Conservation (phyloP, 2,797 vertebrate species). For the Spinus olivaceus region DNA sequence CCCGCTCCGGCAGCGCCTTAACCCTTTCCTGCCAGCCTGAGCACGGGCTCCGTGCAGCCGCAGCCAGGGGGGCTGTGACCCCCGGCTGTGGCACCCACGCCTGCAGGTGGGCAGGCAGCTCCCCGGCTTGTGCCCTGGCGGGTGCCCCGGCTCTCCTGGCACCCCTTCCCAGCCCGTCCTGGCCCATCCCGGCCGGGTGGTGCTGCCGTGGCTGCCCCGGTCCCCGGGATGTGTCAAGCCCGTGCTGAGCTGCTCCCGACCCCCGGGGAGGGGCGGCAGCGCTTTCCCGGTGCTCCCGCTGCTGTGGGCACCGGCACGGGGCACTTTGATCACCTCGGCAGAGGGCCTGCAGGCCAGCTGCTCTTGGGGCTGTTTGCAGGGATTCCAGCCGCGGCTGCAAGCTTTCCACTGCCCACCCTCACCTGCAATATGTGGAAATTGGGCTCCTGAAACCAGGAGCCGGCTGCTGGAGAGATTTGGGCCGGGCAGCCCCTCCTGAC, state of each 20-base stretch:
- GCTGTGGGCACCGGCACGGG: not conserved
- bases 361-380: not conserved
- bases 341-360: not conserved
- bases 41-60: not conserved
- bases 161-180: not conserved
- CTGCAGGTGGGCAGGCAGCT: not conserved
- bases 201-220: not conserved
- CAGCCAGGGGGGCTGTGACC: fast-evolving
- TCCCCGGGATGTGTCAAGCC: too few relatives aligned
- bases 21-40: not conserved
- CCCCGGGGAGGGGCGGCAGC: not conserved
- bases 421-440: not conserved
- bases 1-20: not conserved
- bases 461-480: not conserved
- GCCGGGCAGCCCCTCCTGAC: not conserved
- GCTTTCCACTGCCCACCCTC: not conserved
- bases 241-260: too few relatives aligned
- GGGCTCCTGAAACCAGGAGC: not conserved
- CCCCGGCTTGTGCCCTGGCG: not conserved
- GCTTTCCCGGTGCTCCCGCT: not conserved
- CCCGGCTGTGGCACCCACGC: fast-evolving
- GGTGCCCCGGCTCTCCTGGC: not conserved
- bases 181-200: not conserved
- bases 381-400: not conserved
- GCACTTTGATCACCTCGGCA: not conserved